phyloP scores from a whole-genome alignment of 2,113 vertebrate species.

The Oryctolagus cuniculus region DNA sequence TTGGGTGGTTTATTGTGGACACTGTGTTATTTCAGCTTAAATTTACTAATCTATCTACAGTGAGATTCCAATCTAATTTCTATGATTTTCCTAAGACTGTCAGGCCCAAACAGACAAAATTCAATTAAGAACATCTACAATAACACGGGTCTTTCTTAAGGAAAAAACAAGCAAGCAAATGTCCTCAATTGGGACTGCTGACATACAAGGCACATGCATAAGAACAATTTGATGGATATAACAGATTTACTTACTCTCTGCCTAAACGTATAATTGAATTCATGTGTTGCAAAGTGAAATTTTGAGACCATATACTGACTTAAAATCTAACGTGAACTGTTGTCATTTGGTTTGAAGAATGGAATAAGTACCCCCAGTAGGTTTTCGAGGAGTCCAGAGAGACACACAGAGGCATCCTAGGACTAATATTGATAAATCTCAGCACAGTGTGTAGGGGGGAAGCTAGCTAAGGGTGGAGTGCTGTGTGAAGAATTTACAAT shows the following conservation, averaged over 20 bases:
- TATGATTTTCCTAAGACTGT: background rate
- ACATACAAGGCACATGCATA: background rate
- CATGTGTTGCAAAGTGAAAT: background rate
- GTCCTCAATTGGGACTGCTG: background rate
- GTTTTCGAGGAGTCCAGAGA: background rate
- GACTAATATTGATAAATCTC: background rate
- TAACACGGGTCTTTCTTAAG: too few species aligned
- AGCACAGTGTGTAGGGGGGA: background rate
- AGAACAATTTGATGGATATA: background rate
- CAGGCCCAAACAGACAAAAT: background rate
- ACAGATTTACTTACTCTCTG: background rate
- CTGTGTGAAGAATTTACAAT: background rate
- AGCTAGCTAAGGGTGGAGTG: background rate
- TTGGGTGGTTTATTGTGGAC: background rate
- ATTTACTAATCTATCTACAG: background rate
- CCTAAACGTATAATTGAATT: background rate
- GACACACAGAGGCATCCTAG: background rate
- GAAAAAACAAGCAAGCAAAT: too few species aligned
- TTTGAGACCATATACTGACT: background rate
- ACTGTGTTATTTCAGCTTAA: constrained; percentile 30
- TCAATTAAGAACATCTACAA: background rate
- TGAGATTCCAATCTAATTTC: background rate
- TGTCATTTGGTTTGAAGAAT: background rate
- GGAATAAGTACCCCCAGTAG: background rate
- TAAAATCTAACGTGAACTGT: background rate